These are phyloP conservation scores for Megamerina dolium DNA, from an alignment of 2,888 invertebrate genomes.

Conservation along the genomic window DNA sequence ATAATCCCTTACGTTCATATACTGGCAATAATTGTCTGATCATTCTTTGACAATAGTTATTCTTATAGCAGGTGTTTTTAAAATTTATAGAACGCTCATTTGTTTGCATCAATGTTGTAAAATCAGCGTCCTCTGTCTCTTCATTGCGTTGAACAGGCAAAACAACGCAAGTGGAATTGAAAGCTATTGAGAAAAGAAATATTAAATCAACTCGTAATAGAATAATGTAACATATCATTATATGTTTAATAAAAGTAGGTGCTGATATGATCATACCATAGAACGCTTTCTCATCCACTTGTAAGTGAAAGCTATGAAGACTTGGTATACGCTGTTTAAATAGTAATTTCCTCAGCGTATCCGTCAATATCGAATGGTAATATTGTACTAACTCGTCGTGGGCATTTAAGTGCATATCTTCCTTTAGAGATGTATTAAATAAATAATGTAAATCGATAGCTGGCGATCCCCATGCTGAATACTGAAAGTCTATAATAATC, in stretches of 20 bases:
- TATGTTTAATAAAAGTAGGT: too few relatives aligned
- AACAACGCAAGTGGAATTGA: conserved; percentile 37
- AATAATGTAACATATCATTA: too few relatives aligned
- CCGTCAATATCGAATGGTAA: conserved; percentile 34
- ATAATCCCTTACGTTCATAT: conserved; percentile 39
- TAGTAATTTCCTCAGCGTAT: conserved; percentile 31
- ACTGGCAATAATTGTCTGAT: conserved; percentile 36
- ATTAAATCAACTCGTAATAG: background rate
- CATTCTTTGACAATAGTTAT: conserved; percentile 34
- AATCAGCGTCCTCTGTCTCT: conserved; percentile 43
- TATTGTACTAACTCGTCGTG: conserved; percentile 42
- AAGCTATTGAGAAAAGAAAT: conserved; percentile 26
- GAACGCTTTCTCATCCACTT: conserved; percentile 26
- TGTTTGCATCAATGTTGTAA: conserved; percentile 39
- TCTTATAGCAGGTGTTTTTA: conserved; percentile 39
- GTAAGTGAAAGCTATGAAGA: conserved; percentile 24
- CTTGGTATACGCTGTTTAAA: conserved; percentile 31
- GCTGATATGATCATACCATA: too few relatives aligned
- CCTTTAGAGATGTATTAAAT: conserved; percentile 40
- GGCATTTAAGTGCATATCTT: conserved; percentile 35
- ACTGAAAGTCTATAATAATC: conserved; percentile 45
- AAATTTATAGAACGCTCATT: conserved; percentile 35
- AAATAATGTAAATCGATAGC: conserved; percentile 45
- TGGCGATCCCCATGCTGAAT: conserved; percentile 47
- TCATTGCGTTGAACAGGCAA: conserved; percentile 41